These are phyloP conservation scores for Spodoptera picta DNA, from an alignment of 2,888 invertebrate species.

Conservation along the genomic window DNA sequence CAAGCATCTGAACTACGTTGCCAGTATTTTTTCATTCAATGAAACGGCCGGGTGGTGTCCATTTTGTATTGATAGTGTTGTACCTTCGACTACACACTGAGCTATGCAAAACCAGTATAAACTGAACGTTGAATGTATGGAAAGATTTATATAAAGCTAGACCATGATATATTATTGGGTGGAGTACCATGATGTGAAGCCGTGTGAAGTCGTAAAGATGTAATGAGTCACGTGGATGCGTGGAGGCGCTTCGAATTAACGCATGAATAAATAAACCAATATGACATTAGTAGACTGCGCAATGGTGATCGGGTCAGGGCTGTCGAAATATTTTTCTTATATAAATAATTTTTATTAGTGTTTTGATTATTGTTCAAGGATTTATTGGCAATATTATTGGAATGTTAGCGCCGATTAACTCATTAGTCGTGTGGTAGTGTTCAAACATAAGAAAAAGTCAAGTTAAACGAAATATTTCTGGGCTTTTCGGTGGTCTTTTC, in stretches of 20 bases:
- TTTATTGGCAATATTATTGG: slow-evolving; percentile 3
- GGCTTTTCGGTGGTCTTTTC: too few species aligned
- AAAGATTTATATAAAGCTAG: too few species aligned
- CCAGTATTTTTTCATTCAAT: not conserved
- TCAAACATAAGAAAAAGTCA: too few species aligned
- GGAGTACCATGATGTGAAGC: too few species aligned
- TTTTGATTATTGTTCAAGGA: slow-evolving; percentile 35
- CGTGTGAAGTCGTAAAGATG: slow-evolving; percentile 31
- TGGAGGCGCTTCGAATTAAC: slow-evolving; percentile 50
- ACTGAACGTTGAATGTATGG: too few species aligned
- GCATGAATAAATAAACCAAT: slow-evolving; percentile 60
- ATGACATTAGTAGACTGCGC: slow-evolving; percentile 53
- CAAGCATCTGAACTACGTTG: not conserved
- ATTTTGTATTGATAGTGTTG: slow-evolving; percentile 2
- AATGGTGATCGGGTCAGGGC: slow-evolving; percentile 56
- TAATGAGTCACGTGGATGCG: slow-evolving; percentile 51
- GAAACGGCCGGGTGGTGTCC: not conserved
- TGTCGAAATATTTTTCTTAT: slow-evolving; percentile 52
- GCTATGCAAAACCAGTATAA: too few species aligned
- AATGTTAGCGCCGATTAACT: slow-evolving; percentile 8
- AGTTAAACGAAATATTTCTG: too few species aligned
- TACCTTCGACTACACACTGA: not conserved
- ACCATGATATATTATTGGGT: too few species aligned
- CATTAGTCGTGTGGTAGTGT: too few species aligned
- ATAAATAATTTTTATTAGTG: slow-evolving; percentile 24